Conservation (phyloP, 2,113 vertebrate genomes). For the Shinisaurus crocodilurus region DNA sequence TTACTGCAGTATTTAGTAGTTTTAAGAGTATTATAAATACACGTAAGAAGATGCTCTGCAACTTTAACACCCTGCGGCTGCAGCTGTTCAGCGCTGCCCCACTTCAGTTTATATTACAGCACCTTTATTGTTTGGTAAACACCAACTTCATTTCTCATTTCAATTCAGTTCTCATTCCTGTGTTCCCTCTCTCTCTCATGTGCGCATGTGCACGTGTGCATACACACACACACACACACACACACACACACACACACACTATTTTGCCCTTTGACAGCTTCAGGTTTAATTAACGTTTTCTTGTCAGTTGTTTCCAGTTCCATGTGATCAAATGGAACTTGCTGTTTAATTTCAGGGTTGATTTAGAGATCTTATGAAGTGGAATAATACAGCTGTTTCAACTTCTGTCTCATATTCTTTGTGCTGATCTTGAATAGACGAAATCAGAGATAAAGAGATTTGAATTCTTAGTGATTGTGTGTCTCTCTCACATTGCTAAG, state of each 20-base stretch:
- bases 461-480: conserved; percentile 17
- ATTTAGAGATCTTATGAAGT: conserved; percentile 34
- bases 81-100: conserved; percentile 16
- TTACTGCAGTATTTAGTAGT: not conserved
- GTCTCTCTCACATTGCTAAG: conserved; percentile 37
- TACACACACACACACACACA: too few relatives aligned
- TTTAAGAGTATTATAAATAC: not conserved
- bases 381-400: conserved; percentile 30
- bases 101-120: conserved; percentile 20
- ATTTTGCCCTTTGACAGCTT: not conserved
- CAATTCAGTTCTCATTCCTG: conserved; percentile 44
- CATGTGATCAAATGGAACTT: conserved; percentile 36
- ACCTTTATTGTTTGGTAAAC: conserved; percentile 24
- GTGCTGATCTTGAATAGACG: conserved; percentile 35
- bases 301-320: conserved; percentile 38
- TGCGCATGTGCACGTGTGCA: too few relatives aligned
- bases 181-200: too few relatives aligned
- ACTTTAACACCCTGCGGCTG: not conserved
- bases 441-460: conserved; percentile 40
- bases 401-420: conserved; percentile 29
- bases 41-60: conserved; percentile 11
- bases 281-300: conserved; percentile 53
- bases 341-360: conserved; percentile 46
- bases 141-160: conserved; percentile 34
- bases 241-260: not conserved